phyloP scores from a whole-genome alignment of 2,113 vertebrate species.

The Cariama cristata region DNA sequence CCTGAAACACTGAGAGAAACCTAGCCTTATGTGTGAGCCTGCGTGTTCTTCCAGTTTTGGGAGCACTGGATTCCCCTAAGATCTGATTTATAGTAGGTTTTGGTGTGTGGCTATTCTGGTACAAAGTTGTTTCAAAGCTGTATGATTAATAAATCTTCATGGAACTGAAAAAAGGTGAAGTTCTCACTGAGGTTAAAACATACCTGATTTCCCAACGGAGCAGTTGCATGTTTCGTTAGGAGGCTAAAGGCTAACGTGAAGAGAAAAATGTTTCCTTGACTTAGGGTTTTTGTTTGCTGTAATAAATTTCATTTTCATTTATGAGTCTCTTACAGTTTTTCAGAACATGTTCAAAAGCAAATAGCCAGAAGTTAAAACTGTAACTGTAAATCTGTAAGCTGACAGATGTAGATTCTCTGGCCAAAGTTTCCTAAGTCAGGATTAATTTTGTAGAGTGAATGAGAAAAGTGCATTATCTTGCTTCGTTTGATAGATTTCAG shows the following conservation, averaged over 20 bases:
- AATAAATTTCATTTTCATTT: not conserved
- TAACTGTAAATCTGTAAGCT: not conserved
- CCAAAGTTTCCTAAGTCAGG: not conserved
- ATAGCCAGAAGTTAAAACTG: not conserved
- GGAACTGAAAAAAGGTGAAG: not conserved
- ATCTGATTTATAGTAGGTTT: conserved; percentile 29
- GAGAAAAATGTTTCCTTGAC: not conserved
- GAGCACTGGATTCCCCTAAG: not conserved
- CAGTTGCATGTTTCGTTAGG: not conserved
- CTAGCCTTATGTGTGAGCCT: not conserved
- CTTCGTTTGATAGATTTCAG: not conserved
- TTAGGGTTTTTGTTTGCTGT: not conserved
- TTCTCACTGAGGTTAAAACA: conserved; percentile 25
- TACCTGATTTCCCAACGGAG: conserved; percentile 3
- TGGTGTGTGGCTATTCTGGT: conserved; percentile 33
- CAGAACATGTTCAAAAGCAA: not conserved
- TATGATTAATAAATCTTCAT: conserved; percentile 39
- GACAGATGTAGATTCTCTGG: not conserved
- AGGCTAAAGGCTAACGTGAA: conserved; percentile 2
- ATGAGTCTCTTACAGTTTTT: not conserved
- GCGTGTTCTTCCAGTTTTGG: not conserved
- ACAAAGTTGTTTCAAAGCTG: not conserved
- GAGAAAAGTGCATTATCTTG: conserved; percentile 11
- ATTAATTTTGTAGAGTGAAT: conserved; percentile 14
- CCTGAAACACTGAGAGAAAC: not conserved